Evolutionary conservation across 2,113 vertebrate genomes (phyloP), one percentile per base, ranked within the genome.

Genomic region (Bufo gargarizans): DNA sequence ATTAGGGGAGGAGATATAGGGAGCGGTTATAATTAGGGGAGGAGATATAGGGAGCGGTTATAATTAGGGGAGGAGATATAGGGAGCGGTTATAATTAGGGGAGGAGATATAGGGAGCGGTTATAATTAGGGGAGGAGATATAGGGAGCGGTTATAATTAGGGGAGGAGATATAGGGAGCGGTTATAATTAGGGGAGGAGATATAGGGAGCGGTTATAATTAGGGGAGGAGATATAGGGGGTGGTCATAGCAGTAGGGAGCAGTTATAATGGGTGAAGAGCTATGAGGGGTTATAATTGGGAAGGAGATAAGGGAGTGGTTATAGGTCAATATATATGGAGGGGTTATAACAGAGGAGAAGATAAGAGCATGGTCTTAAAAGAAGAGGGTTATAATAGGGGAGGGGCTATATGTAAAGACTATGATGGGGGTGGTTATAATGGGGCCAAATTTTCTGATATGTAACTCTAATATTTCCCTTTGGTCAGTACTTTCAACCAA

Each of bases 401-500:
- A 71, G 65, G 6, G 45, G 33, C 69, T 43, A 71, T 5, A 12
- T 11, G 12, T 63, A 20, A 4, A 5, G 14, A 4, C 33, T 74
- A 74, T 45, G 17, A 17, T 8, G 5, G 53, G 53, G 9, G 53
- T 6, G 0, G 53, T 53, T 12, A 65, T 20, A 82, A 22, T 2
- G 16, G 8, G 3, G 1, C 61, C 20, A 13, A 11, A 72, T 71
- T 49, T 33, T 33, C 45, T 50, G 8, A 58, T 10, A 2, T 76
- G 3, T 33, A 50, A 3, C 19, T 33, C 33, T 59, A 17, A 22
- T 85, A 17, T 85, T 74, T 85, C 61, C 90, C 0, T 3, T 71
- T 71, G 50, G 87, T 43, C 92, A 99, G 98, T 84, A 93, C 98
- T 85, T 91, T 91, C 9, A 90, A 88, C 83, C 96, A 96, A 90